Percentiles rank a stretch among this genome's conserved stretches.
Evolutionary conservation across 1,140 invertebrate species (phyloP).

Genomic region (Diabrotica undecimpunctata): DNA sequence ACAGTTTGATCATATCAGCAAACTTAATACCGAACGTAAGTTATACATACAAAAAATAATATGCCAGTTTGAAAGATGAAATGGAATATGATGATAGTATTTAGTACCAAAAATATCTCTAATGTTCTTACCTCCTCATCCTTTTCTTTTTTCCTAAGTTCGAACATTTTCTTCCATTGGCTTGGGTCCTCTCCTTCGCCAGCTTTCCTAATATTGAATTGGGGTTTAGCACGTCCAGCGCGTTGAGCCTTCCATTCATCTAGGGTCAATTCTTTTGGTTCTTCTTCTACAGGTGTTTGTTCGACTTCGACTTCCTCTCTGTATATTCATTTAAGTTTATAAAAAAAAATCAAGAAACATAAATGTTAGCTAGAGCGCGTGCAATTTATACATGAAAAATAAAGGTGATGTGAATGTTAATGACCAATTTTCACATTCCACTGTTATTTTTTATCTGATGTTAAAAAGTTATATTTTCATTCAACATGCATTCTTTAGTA

Average conservation of each 20-base stretch:
- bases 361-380: no score
- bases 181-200: slow-evolving; percentile 87
- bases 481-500: no score
- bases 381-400: no score
- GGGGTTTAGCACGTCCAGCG: slow-evolving; percentile 70
- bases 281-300: slow-evolving; percentile 62
- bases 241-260: slow-evolving; percentile 85
- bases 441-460: no score
- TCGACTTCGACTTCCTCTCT: slow-evolving; percentile 50
- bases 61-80: no score
- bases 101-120: not conserved
- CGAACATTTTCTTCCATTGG: slow-evolving; percentile 91
- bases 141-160: slow-evolving; percentile 76
- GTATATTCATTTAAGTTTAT: not conserved
- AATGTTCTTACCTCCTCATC: slow-evolving; percentile 63
- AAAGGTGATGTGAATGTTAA: no score
- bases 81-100: no score
- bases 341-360: not conserved
- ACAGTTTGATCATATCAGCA: not conserved
- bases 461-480: no score
- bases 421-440: no score
- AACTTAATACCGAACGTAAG: not conserved
- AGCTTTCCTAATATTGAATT: slow-evolving; percentile 86
- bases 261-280: slow-evolving; percentile 76
- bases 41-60: not conserved